Base-by-base conservation (phyloP, 2,113 vertebrate species). In the Rissa tridactyla region DNA sequence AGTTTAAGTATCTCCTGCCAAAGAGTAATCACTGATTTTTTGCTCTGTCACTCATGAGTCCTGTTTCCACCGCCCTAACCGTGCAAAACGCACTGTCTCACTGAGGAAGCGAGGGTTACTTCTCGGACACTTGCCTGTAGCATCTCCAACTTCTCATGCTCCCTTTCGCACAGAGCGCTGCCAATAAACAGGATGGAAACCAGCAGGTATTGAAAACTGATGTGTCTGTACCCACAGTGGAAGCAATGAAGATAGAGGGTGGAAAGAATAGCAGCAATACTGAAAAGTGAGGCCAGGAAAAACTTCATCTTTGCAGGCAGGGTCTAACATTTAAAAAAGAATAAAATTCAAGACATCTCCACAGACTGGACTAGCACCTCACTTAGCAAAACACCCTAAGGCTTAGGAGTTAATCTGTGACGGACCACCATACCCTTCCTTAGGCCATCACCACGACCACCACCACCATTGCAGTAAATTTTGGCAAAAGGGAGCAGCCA, bases 1-100 rank as follows among this genome's bases (percentile, higher is more conserved):
- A 80, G 94, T 94, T 78, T 70, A 55, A 62, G 21, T 57, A 55
- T 71, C 80, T 94, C 81, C 91, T 65, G 90, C 92, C 96, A 96
- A 94, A 58, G 6, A 71, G 66, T 79, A 93, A 95, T 82, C 22
- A 23, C 88, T 86, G 62, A 91, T 71, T 92, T 78, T 95, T 81
- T 91, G 92, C 88, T 87, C 89, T 86, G 88, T 97, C 93, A 84
- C 76, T 90, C 90, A 17, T 27, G 44, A 90, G 27, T 40, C 57
- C 75, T 68, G 25, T 47, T 94, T 65, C 92, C 44, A 3, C 49
- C 1, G 3, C 52, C 86, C 81, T 73, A 55, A 49, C 44, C 18
- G 1, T n/a, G 52, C 55, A 73, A 65, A 86, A 66, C 26, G 60
- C 51, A 23, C 34, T 46, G 76, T 72, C 72, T 81, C 68, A n/a